Percentiles rank a stretch among this genome's conserved stretches.
These are phyloP conservation scores for Ips typographus DNA, from an alignment of 1,140 invertebrate genomes.

Conservation along the genomic window DNA sequence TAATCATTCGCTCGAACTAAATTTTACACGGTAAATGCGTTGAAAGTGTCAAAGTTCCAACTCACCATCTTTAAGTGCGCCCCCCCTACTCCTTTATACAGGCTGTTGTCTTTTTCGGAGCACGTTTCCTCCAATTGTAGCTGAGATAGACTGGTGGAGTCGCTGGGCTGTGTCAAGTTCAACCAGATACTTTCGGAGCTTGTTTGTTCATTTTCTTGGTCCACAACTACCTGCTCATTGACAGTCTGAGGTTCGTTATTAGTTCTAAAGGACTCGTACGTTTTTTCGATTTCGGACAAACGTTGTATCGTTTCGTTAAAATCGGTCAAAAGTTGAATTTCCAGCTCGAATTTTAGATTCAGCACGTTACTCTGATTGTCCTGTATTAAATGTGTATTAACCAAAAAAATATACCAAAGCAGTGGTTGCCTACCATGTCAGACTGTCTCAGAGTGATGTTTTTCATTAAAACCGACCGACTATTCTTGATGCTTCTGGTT, in stretches of 20 bases:
- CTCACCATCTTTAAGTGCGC: slow-evolving; percentile 47
- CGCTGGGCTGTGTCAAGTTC: no score
- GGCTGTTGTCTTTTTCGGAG: neutral
- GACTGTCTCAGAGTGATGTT: no score
- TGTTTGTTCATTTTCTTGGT: neutral
- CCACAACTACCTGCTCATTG: neutral
- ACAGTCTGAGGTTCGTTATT: no score
- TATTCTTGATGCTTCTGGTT: no score
- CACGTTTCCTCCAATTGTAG: no score
- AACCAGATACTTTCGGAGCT: no score
- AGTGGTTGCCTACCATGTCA: no score
- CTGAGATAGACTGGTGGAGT: no score
- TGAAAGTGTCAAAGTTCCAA: neutral
- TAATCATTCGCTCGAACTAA: slow-evolving; percentile 51
- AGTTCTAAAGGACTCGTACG: slow-evolving; percentile 38
- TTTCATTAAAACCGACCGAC: no score
- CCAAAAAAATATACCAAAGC: no score
- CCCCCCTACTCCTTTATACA: slow-evolving; percentile 36
- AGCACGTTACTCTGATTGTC: no score
- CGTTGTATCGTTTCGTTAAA: slow-evolving; percentile 47
- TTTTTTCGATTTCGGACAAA: slow-evolving; percentile 47
- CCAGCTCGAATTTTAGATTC: slow-evolving; percentile 35
- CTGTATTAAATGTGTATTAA: no score
- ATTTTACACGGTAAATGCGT: neutral
- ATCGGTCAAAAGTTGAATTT: slow-evolving; percentile 47